Conservation (phyloP, 92 coral and sea anemone genomes). For the Umimayanthus kanabou region DNA sequence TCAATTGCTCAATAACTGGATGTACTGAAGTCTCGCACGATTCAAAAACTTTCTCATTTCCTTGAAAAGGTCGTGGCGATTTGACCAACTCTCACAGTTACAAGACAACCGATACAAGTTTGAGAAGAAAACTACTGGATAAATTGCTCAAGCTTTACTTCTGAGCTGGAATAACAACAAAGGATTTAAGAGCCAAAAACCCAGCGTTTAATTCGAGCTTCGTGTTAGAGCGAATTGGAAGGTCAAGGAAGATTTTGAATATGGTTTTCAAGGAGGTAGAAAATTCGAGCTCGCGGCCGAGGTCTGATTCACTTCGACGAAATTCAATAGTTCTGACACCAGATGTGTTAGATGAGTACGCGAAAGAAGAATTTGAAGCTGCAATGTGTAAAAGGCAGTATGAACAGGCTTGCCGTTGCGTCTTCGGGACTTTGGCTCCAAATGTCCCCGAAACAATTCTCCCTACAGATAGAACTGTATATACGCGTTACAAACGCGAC, state of each 20-base stretch:
- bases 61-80: not conserved
- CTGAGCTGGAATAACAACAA: slow-evolving; percentile 14
- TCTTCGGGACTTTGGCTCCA: slow-evolving; percentile 65
- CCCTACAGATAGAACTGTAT: slow-evolving; percentile 62
- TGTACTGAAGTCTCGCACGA: not conserved
- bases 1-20: not conserved
- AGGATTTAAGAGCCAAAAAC: not conserved
- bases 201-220: not conserved
- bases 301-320: slow-evolving; percentile 64
- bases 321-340: slow-evolving; percentile 80
- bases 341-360: slow-evolving; percentile 80
- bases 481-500: slow-evolving; percentile 61
- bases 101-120: not conserved
- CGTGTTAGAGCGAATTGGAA: slow-evolving; percentile 2
- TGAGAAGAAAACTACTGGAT: not conserved
- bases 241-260: not conserved
- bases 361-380: slow-evolving; percentile 72
- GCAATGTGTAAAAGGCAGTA: slow-evolving; percentile 77
- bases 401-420: slow-evolving; percentile 74
- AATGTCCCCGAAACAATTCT: slow-evolving; percentile 54
- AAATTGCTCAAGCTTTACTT: not conserved
- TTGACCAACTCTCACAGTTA: not conserved
- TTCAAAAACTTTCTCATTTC: not conserved
- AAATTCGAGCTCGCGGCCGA: slow-evolving; percentile 25
- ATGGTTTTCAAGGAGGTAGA: slow-evolving; percentile 37